Evolutionary conservation across 1,140 invertebrate species (phyloP).

Genomic region (Theocolax elegans): DNA sequence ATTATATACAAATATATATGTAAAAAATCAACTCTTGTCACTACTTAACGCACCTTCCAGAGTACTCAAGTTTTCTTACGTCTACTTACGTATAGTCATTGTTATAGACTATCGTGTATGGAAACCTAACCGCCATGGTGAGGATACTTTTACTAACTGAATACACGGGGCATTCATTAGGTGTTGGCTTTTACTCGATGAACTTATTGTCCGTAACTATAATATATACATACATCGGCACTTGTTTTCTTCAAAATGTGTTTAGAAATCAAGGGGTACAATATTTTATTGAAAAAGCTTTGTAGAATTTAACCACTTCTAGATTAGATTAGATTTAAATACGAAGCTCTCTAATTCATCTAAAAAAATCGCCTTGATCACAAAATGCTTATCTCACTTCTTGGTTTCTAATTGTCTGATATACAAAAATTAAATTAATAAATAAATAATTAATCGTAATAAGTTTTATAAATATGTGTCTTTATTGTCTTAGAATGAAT

Average conservation of each 20-base stretch:
- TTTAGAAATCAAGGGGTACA: not conserved
- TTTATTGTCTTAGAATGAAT: not conserved
- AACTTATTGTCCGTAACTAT: slow-evolving; percentile 15
- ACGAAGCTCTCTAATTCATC: too few relatives aligned
- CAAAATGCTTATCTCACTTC: too few relatives aligned
- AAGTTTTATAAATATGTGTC: not conserved
- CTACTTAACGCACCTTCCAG: slow-evolving; percentile 70
- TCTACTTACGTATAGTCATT: slow-evolving; percentile 29
- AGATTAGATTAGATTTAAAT: too few relatives aligned
- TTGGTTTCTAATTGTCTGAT: too few relatives aligned
- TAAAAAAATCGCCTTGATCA: too few relatives aligned
- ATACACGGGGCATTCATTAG: slow-evolving; percentile 27
- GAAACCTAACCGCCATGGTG: slow-evolving; percentile 33
- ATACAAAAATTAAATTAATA: too few relatives aligned
- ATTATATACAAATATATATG: too few relatives aligned
- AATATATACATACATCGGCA: not conserved
- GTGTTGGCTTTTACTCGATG: slow-evolving; percentile 45
- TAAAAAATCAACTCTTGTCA: slow-evolving; percentile 63
- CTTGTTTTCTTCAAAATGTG: not conserved
- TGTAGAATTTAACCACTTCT: too few relatives aligned
- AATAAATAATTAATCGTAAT: too few relatives aligned
- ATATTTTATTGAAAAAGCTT: too few relatives aligned
- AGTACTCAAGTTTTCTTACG: slow-evolving; percentile 59
- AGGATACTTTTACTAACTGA: slow-evolving; percentile 41
- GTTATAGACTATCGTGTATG: slow-evolving; percentile 45